Evolutionary conservation across 1,140 invertebrate species (phyloP), one percentile per base, ranked within the genome.

Genomic region (Colletes gigas): DNA sequence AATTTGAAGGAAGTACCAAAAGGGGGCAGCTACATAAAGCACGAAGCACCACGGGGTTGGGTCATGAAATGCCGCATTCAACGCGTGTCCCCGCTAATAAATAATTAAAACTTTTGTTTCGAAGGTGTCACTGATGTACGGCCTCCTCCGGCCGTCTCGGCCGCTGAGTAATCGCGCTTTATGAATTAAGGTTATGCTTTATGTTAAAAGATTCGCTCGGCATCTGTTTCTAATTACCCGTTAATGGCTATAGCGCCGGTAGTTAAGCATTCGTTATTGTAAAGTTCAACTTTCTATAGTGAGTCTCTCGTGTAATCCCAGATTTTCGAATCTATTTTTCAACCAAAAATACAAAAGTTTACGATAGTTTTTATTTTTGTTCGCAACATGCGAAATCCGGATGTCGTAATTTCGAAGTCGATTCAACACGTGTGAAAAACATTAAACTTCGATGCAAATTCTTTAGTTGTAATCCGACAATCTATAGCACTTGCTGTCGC

Each of bases 171-270:
- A 93, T 93, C 90, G 91, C 91, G 90, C 92, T 93, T 93, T 93
- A 93, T 93, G 90, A 93, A 93, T 93, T 93, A 93, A 93, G 91
- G 92, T 93, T 93, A 93, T 93, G 90, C 90, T 92, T 93, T 91
- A 93, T 93, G 92, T 93, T 93, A 93, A 93, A 93, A 93, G 92
- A 93, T 93, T 93, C 92, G 89, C 92, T 89, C 92, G 89, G 92
- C 93, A 93, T 93, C 92, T 93, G 93, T 93, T 93, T 93, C 92
- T 93, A 93, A 93, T 93, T 93, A 93, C 93, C 92, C 92, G 91
- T 90, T 93, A 93, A 93, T 93, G 92, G 92, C 90, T 92, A 90
- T 92, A 92, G 89, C 89, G 88, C 83, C 76, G 89, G 84, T 89
- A 88, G 83, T 89, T 87, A 91, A 88, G 89, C 91, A 92, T 93